These are phyloP conservation scores for Pseudomyrmex gracilis DNA, from an alignment of 1,140 invertebrate genomes.

Conservation along the genomic window DNA sequence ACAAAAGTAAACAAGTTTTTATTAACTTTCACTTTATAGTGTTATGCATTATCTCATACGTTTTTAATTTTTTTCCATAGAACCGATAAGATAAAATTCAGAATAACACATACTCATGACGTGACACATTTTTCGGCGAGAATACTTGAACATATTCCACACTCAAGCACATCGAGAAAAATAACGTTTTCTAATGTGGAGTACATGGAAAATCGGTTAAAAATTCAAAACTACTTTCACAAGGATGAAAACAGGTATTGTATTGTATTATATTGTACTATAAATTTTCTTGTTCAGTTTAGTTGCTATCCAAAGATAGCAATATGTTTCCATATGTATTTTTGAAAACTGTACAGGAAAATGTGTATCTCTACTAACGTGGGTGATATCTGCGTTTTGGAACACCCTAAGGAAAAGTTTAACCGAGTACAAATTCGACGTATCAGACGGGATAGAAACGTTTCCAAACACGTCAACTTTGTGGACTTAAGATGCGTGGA, in stretches of 20 bases:
- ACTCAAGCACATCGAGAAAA: slow-evolving; percentile 26
- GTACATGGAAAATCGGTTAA: slow-evolving; percentile 61
- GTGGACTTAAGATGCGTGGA: slow-evolving; percentile 79
- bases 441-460: slow-evolving; percentile 65
- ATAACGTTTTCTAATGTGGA: slow-evolving; percentile 66
- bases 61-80: slow-evolving; percentile 67
- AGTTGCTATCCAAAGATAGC: too few relatives aligned
- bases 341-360: slow-evolving; percentile 59
- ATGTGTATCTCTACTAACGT: slow-evolving; percentile 64
- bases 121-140: slow-evolving; percentile 80
- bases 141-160: slow-evolving; percentile 73
- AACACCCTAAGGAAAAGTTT: slow-evolving; percentile 75
- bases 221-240: slow-evolving; percentile 75
- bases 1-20: slow-evolving; percentile 68
- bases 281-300: not conserved
- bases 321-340: not conserved
- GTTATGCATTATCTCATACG: slow-evolving; percentile 23
- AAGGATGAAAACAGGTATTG: slow-evolving; percentile 71
- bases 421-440: slow-evolving; percentile 78
- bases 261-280: slow-evolving; percentile 11
- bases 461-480: slow-evolving; percentile 48
- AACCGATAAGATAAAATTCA: slow-evolving; percentile 77
- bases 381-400: slow-evolving; percentile 74
- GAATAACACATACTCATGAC: slow-evolving; percentile 76
- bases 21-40: slow-evolving; percentile 21